Conservation (phyloP, 2,888 invertebrate species). For the Nemotelus pantherinus region DNA sequence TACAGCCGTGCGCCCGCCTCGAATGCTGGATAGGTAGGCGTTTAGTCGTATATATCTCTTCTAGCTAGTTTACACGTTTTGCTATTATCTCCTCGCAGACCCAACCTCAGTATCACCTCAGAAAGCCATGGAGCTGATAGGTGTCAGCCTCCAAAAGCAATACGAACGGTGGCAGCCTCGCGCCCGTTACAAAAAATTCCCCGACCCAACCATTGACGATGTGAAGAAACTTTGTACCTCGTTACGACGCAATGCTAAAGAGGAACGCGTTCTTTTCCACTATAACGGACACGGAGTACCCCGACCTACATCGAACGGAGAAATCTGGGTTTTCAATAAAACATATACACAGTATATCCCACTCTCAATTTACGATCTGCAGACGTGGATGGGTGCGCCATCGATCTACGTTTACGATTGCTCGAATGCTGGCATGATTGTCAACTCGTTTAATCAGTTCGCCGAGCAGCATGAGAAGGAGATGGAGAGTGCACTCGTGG, state of each 20-base stretch:
- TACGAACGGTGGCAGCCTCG: constrained; percentile 99
- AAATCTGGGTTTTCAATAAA: constrained; percentile 99
- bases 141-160: constrained; percentile 89
- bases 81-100: constrained; percentile 66
- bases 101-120: constrained; percentile 87
- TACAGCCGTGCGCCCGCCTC: constrained; percentile 92
- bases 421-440: constrained; percentile 96
- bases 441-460: constrained; percentile 89
- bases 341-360: constrained; percentile 99
- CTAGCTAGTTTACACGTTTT: not conserved
- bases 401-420: constrained; percentile 99
- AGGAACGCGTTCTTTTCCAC: constrained; percentile 97
- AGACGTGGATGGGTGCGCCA: constrained; percentile 99
- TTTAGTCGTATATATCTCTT: not conserved
- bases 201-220: constrained; percentile 98
- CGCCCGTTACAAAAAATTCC: constrained; percentile 94
- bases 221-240: constrained; percentile 97
- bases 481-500: constrained; percentile 65
- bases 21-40: constrained; percentile 95
- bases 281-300: constrained; percentile 99
- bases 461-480: constrained; percentile 91
- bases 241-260: constrained; percentile 94
- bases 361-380: constrained; percentile 96
- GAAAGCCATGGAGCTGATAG: constrained; percentile 93
- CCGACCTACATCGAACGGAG: constrained; percentile 96